Evolutionary conservation across 2,797 vertebrate species (phyloP), one percentile per base, ranked within the genome.

Genomic region (Anabas testudineus): DNA sequence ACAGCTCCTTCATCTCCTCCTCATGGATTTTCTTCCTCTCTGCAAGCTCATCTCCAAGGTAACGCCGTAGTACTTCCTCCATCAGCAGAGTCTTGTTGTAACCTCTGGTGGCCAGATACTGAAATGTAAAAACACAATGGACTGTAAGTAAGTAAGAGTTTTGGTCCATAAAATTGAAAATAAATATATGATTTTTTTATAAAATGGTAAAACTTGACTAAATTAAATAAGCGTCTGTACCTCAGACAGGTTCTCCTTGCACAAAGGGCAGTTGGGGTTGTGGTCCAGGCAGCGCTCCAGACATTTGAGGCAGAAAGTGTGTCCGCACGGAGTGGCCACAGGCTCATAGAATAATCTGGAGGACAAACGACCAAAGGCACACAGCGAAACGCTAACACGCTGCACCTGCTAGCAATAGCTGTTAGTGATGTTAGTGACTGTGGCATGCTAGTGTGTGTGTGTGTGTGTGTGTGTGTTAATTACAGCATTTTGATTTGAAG

Each of bases 291-390:
- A 97, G 88, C 94, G 95, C 86, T 98, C 95, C 63, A 97, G 95
- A 94, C 97, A 98, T 92, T 96, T 98, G 56, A 98, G 95, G 92
- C 97, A 98, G 93, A 99, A 97, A 7, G 95, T 97, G 85, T 97
- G 97, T 85, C 97, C 97, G 67, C 97, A 98, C 65, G 96, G 96
- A 4, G 95, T 97, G 65, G 96, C 92, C 60, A 98, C 95, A 2
- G 97, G 97, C 80, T 99, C 97, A 4, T 97, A 92, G 82, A 92
- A 92, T 63, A 93, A 85, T 45, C 92, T 93, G 61, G 3, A 74
- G 22, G 4, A 67, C 5, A 63, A 55, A 54, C 3, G 2, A 30
- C 4, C 13, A 34, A 51, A 51, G 21, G 30, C 32, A 57, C 41
- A 36, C 10, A 34, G n/a, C 7, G 12, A 12, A 18, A 24, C 3